Percentiles rank a stretch among this genome's conserved stretches.
Evolutionary conservation across 2,797 vertebrate genomes (phyloP).

Genomic region (Coendou prehensilis): DNA sequence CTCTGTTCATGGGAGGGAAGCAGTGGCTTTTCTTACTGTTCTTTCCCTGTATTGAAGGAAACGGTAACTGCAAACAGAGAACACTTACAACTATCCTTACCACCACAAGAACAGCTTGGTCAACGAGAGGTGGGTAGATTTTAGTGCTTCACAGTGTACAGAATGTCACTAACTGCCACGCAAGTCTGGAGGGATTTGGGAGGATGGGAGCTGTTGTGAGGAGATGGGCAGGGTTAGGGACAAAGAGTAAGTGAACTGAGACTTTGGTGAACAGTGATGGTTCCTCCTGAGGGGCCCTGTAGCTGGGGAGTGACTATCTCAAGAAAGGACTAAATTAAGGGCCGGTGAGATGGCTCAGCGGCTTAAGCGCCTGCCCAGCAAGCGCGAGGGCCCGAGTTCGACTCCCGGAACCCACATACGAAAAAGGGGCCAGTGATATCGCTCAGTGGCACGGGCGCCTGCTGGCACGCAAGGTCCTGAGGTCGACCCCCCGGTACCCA

Average conservation of each 20-base stretch:
- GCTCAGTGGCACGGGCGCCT: too few species aligned
- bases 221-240: background rate
- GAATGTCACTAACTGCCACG: background rate
- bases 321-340: background rate
- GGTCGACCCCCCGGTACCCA: too few species aligned
- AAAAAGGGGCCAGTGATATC: too few species aligned
- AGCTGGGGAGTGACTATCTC: background rate
- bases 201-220: background rate
- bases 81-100: background rate
- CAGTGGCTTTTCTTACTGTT: constrained; percentile 95
- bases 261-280: background rate
- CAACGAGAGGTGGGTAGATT: background rate
- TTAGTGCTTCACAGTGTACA: background rate
- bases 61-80: constrained; percentile 28
- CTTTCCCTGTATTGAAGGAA: constrained; percentile 92
- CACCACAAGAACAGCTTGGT: background rate
- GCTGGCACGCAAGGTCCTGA: too few species aligned
- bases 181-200: background rate
- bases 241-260: background rate
- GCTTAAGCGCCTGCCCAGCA: too few species aligned
- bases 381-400: too few species aligned
- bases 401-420: too few species aligned
- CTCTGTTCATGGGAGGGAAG: constrained; percentile 98
- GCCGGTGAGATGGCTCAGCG: too few species aligned
- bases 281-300: background rate